Percentiles rank a stretch among this genome's conserved stretches.
Evolutionary conservation across 2,797 vertebrate species (phyloP).

Genomic region (Diplodus puntazzo): DNA sequence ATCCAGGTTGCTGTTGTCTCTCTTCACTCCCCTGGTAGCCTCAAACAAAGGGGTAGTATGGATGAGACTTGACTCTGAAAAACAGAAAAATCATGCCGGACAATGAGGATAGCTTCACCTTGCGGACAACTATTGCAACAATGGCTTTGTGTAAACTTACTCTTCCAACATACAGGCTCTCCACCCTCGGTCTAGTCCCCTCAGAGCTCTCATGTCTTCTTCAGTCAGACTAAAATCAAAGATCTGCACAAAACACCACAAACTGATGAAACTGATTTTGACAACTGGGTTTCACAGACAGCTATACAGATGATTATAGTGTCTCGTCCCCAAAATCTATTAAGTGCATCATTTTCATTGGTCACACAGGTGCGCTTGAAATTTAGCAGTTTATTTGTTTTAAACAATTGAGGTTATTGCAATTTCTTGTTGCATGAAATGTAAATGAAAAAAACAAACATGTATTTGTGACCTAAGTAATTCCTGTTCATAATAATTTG

Average conservation of each 20-base stretch:
- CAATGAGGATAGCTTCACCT: too few relatives aligned
- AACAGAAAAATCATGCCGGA: conserved; percentile 11
- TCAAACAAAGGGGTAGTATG: conserved; percentile 81
- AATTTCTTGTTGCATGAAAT: too few relatives aligned
- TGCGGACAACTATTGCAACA: accelerated
- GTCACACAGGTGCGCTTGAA: too few relatives aligned
- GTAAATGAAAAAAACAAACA: too few relatives aligned
- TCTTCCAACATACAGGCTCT: conserved; percentile 53
- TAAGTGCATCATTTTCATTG: too few relatives aligned
- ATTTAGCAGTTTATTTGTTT: too few relatives aligned
- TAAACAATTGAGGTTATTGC: too few relatives aligned
- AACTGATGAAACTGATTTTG: background rate
- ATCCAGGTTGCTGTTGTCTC: background rate
- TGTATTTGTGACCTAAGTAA: too few relatives aligned
- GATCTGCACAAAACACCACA: conserved; percentile 64
- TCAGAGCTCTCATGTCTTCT: conserved; percentile 79
- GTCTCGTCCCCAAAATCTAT: too few relatives aligned
- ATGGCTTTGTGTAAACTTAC: conserved; percentile 63
- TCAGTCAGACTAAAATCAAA: conserved; percentile 82
- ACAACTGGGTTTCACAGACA: background rate
- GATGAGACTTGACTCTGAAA: conserved; percentile 76
- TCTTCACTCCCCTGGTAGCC: background rate
- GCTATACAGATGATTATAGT: too few relatives aligned
- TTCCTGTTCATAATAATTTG: too few relatives aligned
- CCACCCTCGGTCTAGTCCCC: conserved; percentile 82